Base-by-base conservation (phyloP, 2,113 vertebrate species). In the Hylia prasina region DNA sequence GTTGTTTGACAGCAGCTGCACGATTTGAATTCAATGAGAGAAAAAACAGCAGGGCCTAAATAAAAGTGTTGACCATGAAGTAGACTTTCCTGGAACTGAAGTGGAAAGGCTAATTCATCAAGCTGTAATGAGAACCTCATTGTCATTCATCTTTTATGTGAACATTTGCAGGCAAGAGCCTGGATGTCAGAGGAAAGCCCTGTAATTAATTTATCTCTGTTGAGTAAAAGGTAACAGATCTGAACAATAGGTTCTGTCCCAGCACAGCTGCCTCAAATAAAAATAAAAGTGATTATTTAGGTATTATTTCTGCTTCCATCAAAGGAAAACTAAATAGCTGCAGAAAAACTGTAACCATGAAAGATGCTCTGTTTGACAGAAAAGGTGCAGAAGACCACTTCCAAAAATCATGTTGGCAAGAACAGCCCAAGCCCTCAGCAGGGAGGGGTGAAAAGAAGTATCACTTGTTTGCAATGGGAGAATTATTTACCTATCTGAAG, bases 61-160 rank as follows among this genome's bases (percentile, higher is more conserved):
- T 42, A 92, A 40, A 89, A 48, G 35, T 51, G 68, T 45, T 95
- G 93, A 92, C 94, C 94, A 86, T 61, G 93, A 86, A 84, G 92
- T 11, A 90, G 92, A 83, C 82, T 90, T 88, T 70, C 85, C 90
- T 77, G 79, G 69, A 90, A 90, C 54, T 54, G 76, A 83, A 97
- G 82, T 77, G 92, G 77, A 95, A 93, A 93, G 93, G 82, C 82
- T 63, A 95, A 97, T 97, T 92, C 82, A 90, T 96, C 94, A 96
- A 73, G 60, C 89, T 57, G 50, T 92, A 96, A 97, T 78, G 89
- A 95, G 94, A 92, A 90, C 27, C 94, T 83, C 91, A 73, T 90
- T 93, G 96, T 89, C 95, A 95, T 96, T 97, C 91, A 87, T 96
- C 94, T 96, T 93, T 93, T 31, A 92, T 60, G 93, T 28, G 93